Percentiles rank a stretch among this genome's conserved stretches.
phyloP scores from a whole-genome alignment of 2,888 invertebrate species.

The Phragmatobia fuliginosa region DNA sequence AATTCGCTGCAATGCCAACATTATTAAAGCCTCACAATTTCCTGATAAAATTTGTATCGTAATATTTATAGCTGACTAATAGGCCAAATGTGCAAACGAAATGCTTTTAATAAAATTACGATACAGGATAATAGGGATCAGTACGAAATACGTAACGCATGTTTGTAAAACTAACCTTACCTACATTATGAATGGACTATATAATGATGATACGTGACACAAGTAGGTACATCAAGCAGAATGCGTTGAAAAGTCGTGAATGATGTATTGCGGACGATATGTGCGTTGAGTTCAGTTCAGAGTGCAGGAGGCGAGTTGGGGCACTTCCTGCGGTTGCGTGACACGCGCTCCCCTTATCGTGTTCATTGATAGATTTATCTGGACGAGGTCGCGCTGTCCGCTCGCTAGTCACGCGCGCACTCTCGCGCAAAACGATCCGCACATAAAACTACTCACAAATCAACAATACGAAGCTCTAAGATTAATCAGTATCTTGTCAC shows the following conservation, averaged over 20 bases:
- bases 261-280: constrained; percentile 60
- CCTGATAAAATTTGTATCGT: no score
- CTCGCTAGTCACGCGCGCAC: constrained; percentile 58
- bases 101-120: neutral
- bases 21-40: no score
- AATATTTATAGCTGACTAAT: neutral
- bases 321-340: constrained; percentile 79
- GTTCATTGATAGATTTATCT: constrained; percentile 86
- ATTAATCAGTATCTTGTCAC: constrained; percentile 30
- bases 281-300: constrained; percentile 61
- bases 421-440: constrained; percentile 34
- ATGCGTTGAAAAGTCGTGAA: constrained; percentile 47
- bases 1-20: no score
- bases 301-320: constrained; percentile 71
- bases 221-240: constrained; percentile 36
- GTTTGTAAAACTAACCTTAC: neutral
- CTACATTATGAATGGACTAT: constrained; percentile 6
- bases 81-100: neutral
- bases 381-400: constrained; percentile 76
- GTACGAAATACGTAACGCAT: neutral
- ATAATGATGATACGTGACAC: constrained; percentile 4
- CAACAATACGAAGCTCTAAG: constrained; percentile 15
- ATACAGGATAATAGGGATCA: neutral
- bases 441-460: constrained; percentile 12
- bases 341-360: constrained; percentile 81